Conservation (phyloP, 1,140 invertebrate genomes). For the Drosophila pseudoananassae region DNA sequence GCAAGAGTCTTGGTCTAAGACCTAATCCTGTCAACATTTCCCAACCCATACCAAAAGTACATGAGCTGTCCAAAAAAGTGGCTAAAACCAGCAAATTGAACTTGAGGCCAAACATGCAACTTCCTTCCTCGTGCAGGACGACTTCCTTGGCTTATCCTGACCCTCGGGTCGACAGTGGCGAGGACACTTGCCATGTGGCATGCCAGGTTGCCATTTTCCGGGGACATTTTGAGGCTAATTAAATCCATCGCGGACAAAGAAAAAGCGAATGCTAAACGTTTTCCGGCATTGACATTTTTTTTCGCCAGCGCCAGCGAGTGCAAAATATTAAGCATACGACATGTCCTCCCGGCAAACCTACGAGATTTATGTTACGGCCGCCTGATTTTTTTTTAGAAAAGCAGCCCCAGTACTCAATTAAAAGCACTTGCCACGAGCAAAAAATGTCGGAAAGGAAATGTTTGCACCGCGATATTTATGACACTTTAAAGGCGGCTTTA, state of each 20-base stretch:
- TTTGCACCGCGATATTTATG: constrained; percentile 64
- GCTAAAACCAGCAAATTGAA: constrained; percentile 63
- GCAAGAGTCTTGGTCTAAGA: no score
- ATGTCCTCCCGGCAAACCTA: constrained; percentile 34
- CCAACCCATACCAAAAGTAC: neutral
- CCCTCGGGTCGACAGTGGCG: constrained; percentile 9
- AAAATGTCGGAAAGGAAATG: constrained; percentile 47
- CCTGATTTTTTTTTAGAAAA: constrained; percentile 20
- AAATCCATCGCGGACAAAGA: constrained; percentile 59
- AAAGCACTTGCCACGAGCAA: constrained; percentile 13
- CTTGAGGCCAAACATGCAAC: constrained; percentile 72
- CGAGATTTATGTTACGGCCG: constrained; percentile 66
- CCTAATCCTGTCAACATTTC: neutral
- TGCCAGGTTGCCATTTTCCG: constrained; percentile 64
- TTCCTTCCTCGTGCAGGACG: constrained; percentile 41
- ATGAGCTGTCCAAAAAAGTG: constrained; percentile 40
- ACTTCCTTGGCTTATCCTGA: constrained; percentile 53
- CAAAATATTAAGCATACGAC: constrained; percentile 75
- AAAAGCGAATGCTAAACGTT: constrained; percentile 68
- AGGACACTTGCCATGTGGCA: constrained; percentile 54
- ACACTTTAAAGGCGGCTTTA: constrained; percentile 64
- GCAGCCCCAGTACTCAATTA: constrained; percentile 46
- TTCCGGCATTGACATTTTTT: constrained; percentile 78
- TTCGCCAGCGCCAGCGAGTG: constrained; percentile 5
- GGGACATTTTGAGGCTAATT: constrained; percentile 76